These are phyloP conservation scores for Todus mexicanus DNA, from an alignment of 2,797 vertebrate genomes.

Conservation along the genomic window DNA sequence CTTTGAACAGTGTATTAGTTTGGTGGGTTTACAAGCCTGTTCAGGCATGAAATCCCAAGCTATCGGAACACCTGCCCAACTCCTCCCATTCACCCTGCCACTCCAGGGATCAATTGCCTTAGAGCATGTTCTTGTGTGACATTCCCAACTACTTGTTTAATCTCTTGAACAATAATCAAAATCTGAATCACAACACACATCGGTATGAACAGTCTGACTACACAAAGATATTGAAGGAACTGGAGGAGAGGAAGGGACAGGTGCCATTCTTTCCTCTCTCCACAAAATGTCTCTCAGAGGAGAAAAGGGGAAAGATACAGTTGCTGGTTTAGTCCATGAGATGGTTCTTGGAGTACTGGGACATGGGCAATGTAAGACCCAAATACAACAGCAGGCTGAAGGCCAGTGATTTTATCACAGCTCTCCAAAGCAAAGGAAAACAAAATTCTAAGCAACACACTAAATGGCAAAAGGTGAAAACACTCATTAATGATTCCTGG, in stretches of 20 bases:
- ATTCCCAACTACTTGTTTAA: background rate
- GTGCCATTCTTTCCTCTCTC: background rate
- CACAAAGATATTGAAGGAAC: background rate
- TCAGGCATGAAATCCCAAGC: background rate
- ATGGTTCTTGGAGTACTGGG: background rate
- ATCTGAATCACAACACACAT: background rate
- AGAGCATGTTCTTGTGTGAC: background rate
- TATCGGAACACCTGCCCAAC: background rate
- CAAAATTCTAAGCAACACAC: background rate
- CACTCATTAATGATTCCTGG: background rate
- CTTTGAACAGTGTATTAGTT: background rate
- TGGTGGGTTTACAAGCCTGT: background rate
- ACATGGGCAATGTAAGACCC: background rate
- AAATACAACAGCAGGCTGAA: background rate
- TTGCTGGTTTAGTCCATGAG: background rate
- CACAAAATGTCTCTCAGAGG: background rate
- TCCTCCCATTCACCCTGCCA: background rate
- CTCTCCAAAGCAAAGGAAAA: background rate
- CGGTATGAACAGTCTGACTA: background rate
- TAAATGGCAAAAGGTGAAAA: background rate
- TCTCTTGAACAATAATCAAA: background rate
- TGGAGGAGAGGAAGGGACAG: background rate
- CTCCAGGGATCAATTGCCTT: background rate
- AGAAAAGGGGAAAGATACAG: background rate
- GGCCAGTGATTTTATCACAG: background rate